These are phyloP conservation scores for Pentalonia nigronervosa DNA, from an alignment of 1,140 invertebrate species.

Conservation along the genomic window DNA sequence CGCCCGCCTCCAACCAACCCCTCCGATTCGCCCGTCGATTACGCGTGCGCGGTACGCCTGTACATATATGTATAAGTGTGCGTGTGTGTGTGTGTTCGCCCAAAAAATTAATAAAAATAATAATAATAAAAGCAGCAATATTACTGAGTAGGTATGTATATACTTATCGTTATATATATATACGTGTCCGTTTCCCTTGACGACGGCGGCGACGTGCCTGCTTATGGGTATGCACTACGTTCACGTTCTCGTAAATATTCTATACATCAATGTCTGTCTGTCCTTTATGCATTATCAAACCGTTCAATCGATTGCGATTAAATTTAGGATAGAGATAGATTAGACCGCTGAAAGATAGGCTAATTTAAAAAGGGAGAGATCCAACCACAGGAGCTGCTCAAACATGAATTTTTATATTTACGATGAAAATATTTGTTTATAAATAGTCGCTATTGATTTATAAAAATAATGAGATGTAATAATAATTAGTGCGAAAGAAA, in stretches of 20 bases:
- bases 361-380: no score
- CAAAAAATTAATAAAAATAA: background rate
- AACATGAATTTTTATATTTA: no score
- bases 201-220: background rate
- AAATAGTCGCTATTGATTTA: no score
- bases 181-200: background rate
- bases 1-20: conserved; percentile 32
- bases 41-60: background rate
- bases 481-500: no score
- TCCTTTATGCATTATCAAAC: no score
- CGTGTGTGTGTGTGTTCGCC: background rate
- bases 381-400: no score
- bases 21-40: background rate
- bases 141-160: background rate
- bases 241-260: background rate
- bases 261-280: no score
- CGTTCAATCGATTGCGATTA: no score
- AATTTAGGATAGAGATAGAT: no score
- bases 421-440: no score
- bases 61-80: background rate
- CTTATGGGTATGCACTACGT: background rate
- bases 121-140: background rate
- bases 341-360: no score
- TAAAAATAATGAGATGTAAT: no score
- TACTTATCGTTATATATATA: background rate